Conservation (phyloP, 1,140 invertebrate genomes). For the Orchesella cincta region DNA sequence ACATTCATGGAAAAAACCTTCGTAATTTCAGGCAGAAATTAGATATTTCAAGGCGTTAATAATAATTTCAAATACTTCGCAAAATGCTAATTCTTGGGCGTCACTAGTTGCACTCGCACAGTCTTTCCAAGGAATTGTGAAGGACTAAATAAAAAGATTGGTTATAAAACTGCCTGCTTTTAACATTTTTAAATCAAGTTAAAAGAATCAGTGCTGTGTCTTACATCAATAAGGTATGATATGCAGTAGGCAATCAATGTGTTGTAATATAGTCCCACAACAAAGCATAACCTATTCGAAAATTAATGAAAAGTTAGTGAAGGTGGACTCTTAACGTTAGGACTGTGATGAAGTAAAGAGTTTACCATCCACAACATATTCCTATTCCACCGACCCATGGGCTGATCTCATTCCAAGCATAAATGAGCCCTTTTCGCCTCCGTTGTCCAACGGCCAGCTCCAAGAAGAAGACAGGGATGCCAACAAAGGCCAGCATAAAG, state of each 20-base stretch:
- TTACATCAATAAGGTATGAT: conserved; percentile 75
- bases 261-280: conserved; percentile 96
- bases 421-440: conserved; percentile 86
- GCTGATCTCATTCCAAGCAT: conserved; percentile 89
- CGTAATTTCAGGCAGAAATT: too few species aligned
- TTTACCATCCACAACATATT: conserved; percentile 72
- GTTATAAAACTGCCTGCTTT: too few species aligned
- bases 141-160: too few species aligned
- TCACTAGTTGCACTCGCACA: too few species aligned
- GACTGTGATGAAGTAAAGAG: not conserved
- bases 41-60: too few species aligned
- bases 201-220: not conserved
- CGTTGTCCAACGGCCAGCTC: conserved; percentile 86
- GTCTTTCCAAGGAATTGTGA: too few species aligned
- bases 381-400: conserved; percentile 84
- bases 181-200: too few species aligned
- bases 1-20: too few species aligned
- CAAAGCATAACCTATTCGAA: conserved; percentile 74
- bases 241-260: conserved; percentile 98
- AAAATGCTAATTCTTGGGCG: too few species aligned
- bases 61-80: too few species aligned
- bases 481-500: conserved; percentile 71
- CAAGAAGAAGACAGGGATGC: conserved; percentile 90
- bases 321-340: not conserved
- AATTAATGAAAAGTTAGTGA: not conserved